Evolutionary conservation across 2,797 vertebrate species (phyloP).

Genomic region (Phoxinus dragarum): DNA sequence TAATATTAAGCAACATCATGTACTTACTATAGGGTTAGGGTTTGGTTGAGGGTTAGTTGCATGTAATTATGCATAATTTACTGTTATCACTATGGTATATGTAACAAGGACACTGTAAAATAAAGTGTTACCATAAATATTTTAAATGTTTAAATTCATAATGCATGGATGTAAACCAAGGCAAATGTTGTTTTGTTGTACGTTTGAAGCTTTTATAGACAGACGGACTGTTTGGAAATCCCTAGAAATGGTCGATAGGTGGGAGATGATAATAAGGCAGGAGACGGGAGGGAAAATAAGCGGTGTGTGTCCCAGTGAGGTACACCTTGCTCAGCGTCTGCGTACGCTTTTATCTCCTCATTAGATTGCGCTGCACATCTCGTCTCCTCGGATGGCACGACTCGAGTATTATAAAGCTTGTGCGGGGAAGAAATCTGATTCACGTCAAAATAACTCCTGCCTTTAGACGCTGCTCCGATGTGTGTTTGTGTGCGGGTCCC

Average conservation of each 20-base stretch:
- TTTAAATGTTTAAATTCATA: background rate
- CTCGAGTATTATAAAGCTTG: background rate
- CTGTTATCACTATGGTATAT: too few relatives aligned
- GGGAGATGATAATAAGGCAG: background rate
- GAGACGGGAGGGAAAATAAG: background rate
- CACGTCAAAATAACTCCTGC: slow-evolving; percentile 2
- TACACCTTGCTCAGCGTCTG: slow-evolving; percentile 17
- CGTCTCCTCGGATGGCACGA: background rate
- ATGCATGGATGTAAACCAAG: background rate
- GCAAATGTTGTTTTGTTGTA: background rate
- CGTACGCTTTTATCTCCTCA: slow-evolving; percentile 26
- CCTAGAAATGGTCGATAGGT: background rate
- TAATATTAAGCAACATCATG: too few relatives aligned
- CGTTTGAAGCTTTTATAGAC: background rate
- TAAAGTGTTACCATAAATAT: too few relatives aligned
- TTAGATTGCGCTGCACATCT: slow-evolving; percentile 31
- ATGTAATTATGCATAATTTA: too few relatives aligned
- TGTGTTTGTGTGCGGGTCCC: slow-evolving; percentile 8
- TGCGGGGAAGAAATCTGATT: background rate
- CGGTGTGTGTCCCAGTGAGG: background rate
- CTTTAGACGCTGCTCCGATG: background rate
- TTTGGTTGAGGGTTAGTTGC: too few relatives aligned
- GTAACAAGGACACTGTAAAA: too few relatives aligned
- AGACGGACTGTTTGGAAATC: background rate
- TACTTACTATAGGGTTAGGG: too few relatives aligned